Conservation (phyloP, 2,113 vertebrate genomes). For the Rhinopithecus roxellana region DNA sequence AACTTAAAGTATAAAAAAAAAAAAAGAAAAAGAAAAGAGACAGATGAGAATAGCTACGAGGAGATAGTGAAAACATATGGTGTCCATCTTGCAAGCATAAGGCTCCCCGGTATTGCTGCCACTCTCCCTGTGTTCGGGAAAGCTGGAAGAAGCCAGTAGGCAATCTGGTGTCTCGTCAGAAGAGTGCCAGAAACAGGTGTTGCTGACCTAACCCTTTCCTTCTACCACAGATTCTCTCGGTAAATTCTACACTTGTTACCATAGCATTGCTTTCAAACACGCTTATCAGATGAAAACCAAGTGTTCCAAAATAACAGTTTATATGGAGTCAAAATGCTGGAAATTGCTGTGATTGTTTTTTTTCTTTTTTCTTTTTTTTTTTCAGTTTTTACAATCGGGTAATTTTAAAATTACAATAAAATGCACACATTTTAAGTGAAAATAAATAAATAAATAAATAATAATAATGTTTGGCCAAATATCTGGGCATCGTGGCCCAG, state of each 20-base stretch:
- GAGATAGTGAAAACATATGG: slow-evolving; percentile 59
- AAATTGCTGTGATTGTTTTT: neutral
- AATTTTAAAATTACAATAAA: neutral
- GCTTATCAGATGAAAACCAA: neutral
- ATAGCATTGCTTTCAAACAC: neutral
- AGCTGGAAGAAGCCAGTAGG: slow-evolving; percentile 51
- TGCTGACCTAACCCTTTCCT: slow-evolving; percentile 43
- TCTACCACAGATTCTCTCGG: neutral
- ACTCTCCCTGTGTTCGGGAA: slow-evolving; percentile 30
- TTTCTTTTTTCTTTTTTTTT: neutral
- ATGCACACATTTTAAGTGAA: neutral
- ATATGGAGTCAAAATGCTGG: neutral
- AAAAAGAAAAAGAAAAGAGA: neutral
- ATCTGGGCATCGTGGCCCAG: neutral
- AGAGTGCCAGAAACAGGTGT: slow-evolving; percentile 66
- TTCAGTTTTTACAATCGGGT: neutral
- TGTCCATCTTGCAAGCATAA: slow-evolving; percentile 63
- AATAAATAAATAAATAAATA: too few relatives aligned
- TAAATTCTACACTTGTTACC: neutral
- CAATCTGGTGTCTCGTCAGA: slow-evolving; percentile 66
- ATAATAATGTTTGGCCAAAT: neutral
- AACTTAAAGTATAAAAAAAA: too few relatives aligned
- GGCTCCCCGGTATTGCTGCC: slow-evolving; percentile 47
- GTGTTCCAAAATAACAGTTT: neutral
- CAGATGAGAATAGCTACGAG: slow-evolving; percentile 30